Evolutionary conservation across 2,113 vertebrate genomes (phyloP), one percentile per base, ranked within the genome.

Genomic region (Poeciliopsis turrubarensis): DNA sequence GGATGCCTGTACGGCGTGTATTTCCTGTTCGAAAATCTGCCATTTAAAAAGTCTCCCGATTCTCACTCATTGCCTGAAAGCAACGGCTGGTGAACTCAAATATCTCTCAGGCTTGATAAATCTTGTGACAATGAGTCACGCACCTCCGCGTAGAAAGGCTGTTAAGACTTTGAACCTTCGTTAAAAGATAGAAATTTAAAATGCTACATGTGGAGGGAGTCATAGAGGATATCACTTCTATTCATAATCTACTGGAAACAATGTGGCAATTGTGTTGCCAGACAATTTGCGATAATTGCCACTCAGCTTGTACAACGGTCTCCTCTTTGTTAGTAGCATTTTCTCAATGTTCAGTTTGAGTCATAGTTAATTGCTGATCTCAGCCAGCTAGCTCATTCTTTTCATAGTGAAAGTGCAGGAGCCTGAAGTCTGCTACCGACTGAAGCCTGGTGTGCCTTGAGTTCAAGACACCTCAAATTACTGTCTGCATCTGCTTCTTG

Each of bases 311-410:
- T 70, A 27, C 65, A 63, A 31, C n/a, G 15, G 25, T 65, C 34
- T 72, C 25, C 7, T 73, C 39, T 62, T 62, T 71, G 57, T 75
- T 60, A 39, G 73, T 73, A 30, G 51, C 32, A 17, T 65, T 78
- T 71, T 13, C 65, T 71, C 62, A n/a, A 31, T 29, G 13, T 27
- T 81, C 66, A 57, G 15, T 34, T 32, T 65, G 68, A 68, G 61
- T 86, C 26, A 32, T 27, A 25, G 62, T 37, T 70, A 75, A 68
- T 76, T 22, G 76, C n/a, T 66, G 64, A 72, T 77, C 34, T 10
- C 30, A 34, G 67, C 73, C 54, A 8, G 26, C 54, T 69, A 47
- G 44, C n/a, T 7, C 65, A 70, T 65, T 27, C 3, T 64, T 26
- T 63, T 60, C 3, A 39, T 1, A 26, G 67, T 15, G 19, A 9